A percentile compares a stretch with the other conserved stretches of the same genome.
phyloP scores from a whole-genome alignment of 2,797 vertebrate species.

The Chelonia mydas region DNA sequence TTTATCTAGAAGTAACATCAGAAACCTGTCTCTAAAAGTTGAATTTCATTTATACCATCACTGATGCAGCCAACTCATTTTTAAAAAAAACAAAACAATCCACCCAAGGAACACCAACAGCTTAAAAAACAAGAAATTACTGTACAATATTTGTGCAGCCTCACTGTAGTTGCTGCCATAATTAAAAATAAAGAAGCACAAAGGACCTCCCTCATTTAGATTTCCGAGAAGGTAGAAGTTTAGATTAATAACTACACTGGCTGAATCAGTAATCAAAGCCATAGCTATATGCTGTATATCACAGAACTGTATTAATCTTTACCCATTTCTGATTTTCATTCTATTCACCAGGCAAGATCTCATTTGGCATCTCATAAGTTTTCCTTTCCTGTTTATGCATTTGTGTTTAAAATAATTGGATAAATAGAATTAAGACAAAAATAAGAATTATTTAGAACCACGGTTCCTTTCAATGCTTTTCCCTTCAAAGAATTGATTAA shows the following conservation, averaged over 20 bases:
- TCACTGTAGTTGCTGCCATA: background rate
- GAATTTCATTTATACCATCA: background rate
- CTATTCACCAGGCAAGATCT: background rate
- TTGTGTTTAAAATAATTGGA: background rate
- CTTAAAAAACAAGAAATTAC: background rate
- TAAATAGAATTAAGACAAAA: background rate
- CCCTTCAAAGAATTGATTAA: background rate
- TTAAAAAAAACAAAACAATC: background rate
- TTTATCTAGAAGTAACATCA: background rate
- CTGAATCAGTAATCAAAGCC: conserved; percentile 17
- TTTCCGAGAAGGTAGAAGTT: conserved; percentile 1
- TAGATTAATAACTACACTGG: conserved; percentile 8
- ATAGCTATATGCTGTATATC: background rate
- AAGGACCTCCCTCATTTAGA: background rate
- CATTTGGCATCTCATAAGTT: background rate
- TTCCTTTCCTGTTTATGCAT: background rate
- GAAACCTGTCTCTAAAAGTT: background rate
- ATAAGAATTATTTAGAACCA: background rate
- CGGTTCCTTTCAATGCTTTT: background rate
- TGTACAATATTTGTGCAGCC: background rate
- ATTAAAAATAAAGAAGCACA: conserved; percentile 22
- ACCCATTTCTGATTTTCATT: background rate
- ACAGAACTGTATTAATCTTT: background rate
- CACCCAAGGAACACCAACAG: background rate
- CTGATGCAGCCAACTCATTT: background rate